phyloP scores from a whole-genome alignment of 2,888 invertebrate genomes.

The Drosophila anomelani region DNA sequence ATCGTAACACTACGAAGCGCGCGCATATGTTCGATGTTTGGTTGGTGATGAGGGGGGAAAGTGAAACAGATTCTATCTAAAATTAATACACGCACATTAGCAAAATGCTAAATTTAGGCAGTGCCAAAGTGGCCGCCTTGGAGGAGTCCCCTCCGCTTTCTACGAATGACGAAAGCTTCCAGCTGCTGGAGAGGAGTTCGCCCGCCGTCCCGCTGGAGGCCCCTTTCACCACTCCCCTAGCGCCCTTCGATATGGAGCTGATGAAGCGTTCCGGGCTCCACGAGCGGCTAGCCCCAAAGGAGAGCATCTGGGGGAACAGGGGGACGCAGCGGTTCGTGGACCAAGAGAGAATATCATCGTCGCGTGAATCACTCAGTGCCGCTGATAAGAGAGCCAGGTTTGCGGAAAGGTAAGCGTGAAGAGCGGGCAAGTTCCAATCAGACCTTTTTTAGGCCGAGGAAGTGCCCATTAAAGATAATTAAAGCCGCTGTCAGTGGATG shows the following conservation, averaged over 20 bases:
- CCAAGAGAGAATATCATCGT: constrained; percentile 48
- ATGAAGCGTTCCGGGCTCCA: constrained; percentile 43
- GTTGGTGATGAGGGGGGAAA: background rate
- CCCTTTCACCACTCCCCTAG: constrained; percentile 69
- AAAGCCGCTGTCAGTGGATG: constrained; percentile 15
- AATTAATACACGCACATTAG: constrained; percentile 18
- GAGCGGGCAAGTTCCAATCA: constrained; percentile 44
- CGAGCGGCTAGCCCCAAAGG: constrained; percentile 34
- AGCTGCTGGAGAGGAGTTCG: constrained; percentile 6
- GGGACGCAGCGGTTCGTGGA: constrained; percentile 52
- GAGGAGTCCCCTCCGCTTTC: constrained; percentile 18
- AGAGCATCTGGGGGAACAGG: constrained; percentile 51
- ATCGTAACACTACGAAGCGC: constrained; percentile 3
- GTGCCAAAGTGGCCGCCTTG: constrained; percentile 40
- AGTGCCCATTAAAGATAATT: constrained; percentile 50
- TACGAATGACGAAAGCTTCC: constrained; percentile 20
- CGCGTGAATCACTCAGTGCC: constrained; percentile 50
- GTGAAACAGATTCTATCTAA: constrained; percentile 26
- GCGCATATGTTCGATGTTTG: constrained; percentile 27
- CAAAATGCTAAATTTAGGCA: constrained; percentile 75
- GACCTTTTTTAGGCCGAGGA: constrained; percentile 22
- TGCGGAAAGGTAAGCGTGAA: constrained; percentile 62
- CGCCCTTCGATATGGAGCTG: constrained; percentile 68
- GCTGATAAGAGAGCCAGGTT: constrained; percentile 56
- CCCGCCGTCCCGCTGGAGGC: constrained; percentile 24